Conservation (phyloP, 2,888 invertebrate genomes). For the Teleiodes luculella region DNA sequence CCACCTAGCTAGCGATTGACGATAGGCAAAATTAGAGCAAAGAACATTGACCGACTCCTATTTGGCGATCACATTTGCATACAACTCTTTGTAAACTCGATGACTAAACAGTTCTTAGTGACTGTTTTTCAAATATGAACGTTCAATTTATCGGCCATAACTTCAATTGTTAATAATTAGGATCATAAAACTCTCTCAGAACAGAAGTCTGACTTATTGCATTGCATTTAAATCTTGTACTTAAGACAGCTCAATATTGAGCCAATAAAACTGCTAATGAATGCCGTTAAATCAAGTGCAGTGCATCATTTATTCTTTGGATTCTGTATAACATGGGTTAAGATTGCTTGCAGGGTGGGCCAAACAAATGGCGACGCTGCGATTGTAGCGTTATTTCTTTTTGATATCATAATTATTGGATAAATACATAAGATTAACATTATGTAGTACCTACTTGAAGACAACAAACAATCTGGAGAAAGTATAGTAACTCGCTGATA, state of each 20-base stretch:
- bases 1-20: conserved; percentile 5
- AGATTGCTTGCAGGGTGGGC: conserved; percentile 15
- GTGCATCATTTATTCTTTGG: conserved; percentile 26
- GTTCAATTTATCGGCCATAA: background rate
- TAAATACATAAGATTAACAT: no score
- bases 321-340: conserved; percentile 22
- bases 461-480: no score
- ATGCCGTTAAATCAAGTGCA: conserved; percentile 23
- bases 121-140: background rate
- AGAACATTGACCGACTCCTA: conserved; percentile 2
- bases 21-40: conserved; percentile 8
- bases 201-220: background rate
- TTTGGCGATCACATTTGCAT: background rate
- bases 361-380: background rate
- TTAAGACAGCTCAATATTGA: conserved; percentile 4
- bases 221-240: background rate
- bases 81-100: background rate
- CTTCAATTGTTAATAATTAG: background rate
- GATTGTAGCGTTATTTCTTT: no score
- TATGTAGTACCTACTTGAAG: no score
- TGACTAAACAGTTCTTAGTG: background rate
- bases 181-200: background rate
- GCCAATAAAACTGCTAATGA: conserved; percentile 19
- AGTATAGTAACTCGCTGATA: no score
- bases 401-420: no score